Base-by-base conservation (phyloP, 1,140 invertebrate species). In the Chymomyza costata region DNA sequence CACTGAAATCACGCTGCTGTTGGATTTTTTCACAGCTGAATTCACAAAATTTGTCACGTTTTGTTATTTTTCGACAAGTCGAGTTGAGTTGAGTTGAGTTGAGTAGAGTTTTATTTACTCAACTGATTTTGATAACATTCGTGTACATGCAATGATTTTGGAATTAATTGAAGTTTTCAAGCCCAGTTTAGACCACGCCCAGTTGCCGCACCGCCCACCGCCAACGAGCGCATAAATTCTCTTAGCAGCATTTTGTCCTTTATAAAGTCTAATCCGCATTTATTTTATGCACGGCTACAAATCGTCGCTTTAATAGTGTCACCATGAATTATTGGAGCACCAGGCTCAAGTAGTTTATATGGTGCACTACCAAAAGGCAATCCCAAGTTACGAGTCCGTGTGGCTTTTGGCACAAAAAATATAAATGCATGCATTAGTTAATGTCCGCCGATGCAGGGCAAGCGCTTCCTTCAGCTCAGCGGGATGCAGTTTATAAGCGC, bases 181-280 rank as follows among this genome's bases (percentile, higher is more conserved):
- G 3, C 21, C 3, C 21, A 25, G 21, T 8, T 25, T 25, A 25
- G 43, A 34, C 43, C 43, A 45, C 43, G 43, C 43, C 11, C n/a
- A 15, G 38, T 62, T 68, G 71, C 68, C 62, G 62, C 62, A 57
- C 49, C 46, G 25, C 16, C 25, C 30, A n/a, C 38, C 15, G 59
- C 34, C 41, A 45, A 16, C 54, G 43, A 38, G 18, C 63, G 44
- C 78, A 84, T 84, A 82, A 84, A 84, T 84, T 76, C 74, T 48
- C 58, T 59, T 70, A 78, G 62, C 82, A 78, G 80, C 73, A 80
- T 73, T 84, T 84, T 84, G 82, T 84, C 82, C 82, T 74, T 84
- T 84, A 84, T 84, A 84, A 76, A 82, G 82, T 84, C 82, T 84
- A 84, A 84, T 84, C 82, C 82, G 82, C 82, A 84, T 84, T 84